Evolutionary conservation across 2,113 vertebrate genomes (phyloP), one percentile per base, ranked within the genome.

Genomic region (Chaetops frenatus): DNA sequence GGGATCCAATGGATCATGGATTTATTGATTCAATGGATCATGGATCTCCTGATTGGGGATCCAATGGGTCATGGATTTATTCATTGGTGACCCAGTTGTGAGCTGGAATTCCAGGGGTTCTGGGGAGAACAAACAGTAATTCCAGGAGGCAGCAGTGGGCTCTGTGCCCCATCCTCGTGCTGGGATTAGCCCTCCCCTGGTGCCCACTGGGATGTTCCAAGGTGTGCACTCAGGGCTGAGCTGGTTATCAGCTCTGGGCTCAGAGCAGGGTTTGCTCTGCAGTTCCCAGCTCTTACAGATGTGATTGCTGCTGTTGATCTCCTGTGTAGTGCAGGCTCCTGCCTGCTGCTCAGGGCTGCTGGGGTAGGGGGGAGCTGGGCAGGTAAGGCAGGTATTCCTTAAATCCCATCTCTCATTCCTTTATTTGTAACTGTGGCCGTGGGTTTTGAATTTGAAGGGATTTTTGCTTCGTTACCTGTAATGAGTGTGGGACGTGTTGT

Each of bases 401-500:
- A 54, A 9, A 10, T 42, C 35, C 0, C 2, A 4, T 15, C 58
- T 35, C 57, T 28, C 7, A 0, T 19, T 16, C 36, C 19, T 33
- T 18, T 2, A 0, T 40, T 33, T 15, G 0, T 5, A 7, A 3
- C 25, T 7, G 16, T 0, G 33, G 9, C 12, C 33, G 2, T 4
- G 36, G 29, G 10, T 10, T 48, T 45, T 40, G n/a, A 3, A 19
- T 42, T 35, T 17, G 24, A 57, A 14, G 15, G 7, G 1, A 9
- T 45, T 71, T 86, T 42, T 38, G 36, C 12, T 81, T 13, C 66
- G 29, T 67, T 54, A 20, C 16, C 54, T 36, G 12, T 20, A 13
- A 1, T 4, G 58, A 33, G 29, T 1, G 1, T 3, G 11, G 54
- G 5, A 13, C 0, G 0, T 48, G 58, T 6, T 7, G 0, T 9